Evolutionary conservation across 2,797 vertebrate species (phyloP).

Genomic region (Hyperoplus immaculatus): DNA sequence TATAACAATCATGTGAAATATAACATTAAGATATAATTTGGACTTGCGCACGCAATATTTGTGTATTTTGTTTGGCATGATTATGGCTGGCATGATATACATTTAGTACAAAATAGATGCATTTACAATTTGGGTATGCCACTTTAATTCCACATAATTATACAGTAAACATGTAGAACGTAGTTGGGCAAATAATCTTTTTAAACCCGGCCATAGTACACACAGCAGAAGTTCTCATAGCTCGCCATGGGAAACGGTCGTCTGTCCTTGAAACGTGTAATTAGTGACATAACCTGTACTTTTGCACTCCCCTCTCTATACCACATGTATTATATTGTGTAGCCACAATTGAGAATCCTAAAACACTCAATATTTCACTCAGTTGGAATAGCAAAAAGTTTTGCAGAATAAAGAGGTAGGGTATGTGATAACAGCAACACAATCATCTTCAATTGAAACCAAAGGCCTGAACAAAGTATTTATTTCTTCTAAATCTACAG

Average conservation of each 20-base stretch:
- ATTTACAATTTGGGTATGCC: conserved; percentile 6
- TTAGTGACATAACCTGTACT: conserved; percentile 40
- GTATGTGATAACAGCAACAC: not conserved
- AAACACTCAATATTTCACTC: not conserved
- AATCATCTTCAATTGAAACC: conserved; percentile 5
- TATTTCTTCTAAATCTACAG: not conserved
- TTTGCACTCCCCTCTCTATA: conserved; percentile 21
- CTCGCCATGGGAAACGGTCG: conserved; percentile 36
- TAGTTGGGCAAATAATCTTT: conserved; percentile 28
- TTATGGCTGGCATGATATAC: not conserved
- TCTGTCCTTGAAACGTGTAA: conserved; percentile 35
- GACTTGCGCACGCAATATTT: not conserved
- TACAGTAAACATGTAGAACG: conserved; percentile 18
- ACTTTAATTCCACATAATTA: conserved; percentile 50
- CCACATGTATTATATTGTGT: conserved; percentile 1
- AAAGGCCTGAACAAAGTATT: conserved; percentile 16
- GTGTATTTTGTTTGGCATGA: conserved; percentile 8
- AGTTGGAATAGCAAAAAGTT: conserved; percentile 5
- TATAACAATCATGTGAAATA: not conserved
- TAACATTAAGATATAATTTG: not conserved
- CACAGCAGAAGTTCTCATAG: conserved; percentile 31
- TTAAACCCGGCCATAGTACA: conserved; percentile 24
- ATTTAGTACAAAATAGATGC: conserved; percentile 1
- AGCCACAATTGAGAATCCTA: conserved; percentile 3
- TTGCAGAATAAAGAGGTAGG: not conserved